These are phyloP conservation scores for Sandelia bainsii DNA, from an alignment of 2,797 vertebrate species.

Conservation along the genomic window DNA sequence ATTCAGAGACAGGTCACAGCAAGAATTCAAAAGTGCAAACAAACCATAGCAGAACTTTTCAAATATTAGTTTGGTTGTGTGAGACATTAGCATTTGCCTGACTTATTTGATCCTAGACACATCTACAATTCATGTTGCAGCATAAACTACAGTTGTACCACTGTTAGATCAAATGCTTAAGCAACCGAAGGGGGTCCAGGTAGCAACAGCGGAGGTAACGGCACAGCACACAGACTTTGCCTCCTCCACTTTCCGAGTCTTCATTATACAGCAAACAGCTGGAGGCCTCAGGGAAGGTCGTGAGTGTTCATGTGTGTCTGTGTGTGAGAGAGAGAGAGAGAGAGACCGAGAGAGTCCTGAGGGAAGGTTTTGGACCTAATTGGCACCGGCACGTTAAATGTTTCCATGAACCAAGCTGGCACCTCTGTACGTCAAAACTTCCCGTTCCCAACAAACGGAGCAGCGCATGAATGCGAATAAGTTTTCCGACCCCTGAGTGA, in stretches of 20 bases:
- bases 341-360: constrained; percentile 27
- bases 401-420: constrained; percentile 65
- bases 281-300: constrained; percentile 72
- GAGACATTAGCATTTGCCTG: constrained; percentile 10
- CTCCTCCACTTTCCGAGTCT: constrained; percentile 53
- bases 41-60: constrained; percentile 13
- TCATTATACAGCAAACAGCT: constrained; percentile 79
- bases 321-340: neutral
- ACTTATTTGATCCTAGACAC: constrained; percentile 11
- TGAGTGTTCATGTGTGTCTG: constrained; percentile 15
- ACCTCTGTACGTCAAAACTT: constrained; percentile 57
- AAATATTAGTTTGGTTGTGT: constrained; percentile 9
- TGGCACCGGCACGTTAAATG: constrained; percentile 75
- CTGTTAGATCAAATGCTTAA: constrained; percentile 9
- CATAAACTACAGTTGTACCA: neutral
- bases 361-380: constrained; percentile 75
- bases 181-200: constrained; percentile 3
- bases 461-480: constrained; percentile 62
- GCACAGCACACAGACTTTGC: constrained; percentile 11
- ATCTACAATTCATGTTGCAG: constrained; percentile 17
- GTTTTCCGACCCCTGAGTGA: constrained; percentile 61
- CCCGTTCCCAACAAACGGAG: constrained; percentile 44
- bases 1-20: neutral
- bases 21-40: constrained; percentile 19
- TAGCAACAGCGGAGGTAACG: constrained; percentile 16